These are phyloP conservation scores for Poeciliopsis presidionis DNA, from an alignment of 2,797 vertebrate species.

Conservation along the genomic window DNA sequence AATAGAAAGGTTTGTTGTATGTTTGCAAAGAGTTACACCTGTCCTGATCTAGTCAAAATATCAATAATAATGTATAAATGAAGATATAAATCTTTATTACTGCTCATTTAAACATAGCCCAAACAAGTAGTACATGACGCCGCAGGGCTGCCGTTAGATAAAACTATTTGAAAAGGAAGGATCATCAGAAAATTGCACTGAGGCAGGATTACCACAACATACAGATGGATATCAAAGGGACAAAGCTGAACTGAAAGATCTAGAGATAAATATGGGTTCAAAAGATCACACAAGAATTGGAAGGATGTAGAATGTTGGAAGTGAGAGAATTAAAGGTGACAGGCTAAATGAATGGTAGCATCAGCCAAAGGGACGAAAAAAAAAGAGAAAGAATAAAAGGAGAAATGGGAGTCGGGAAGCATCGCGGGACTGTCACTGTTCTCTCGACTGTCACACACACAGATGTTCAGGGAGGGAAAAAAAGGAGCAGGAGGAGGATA, in stretches of 20 bases:
- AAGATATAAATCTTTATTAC: too few species aligned
- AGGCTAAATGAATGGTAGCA: constrained; percentile 26
- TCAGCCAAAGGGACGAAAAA: constrained; percentile 11
- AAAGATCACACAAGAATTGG: constrained; percentile 41
- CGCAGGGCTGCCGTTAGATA: constrained; percentile 29
- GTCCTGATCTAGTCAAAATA: not conserved
- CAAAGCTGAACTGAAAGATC: constrained; percentile 32
- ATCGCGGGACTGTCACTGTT: constrained; percentile 64
- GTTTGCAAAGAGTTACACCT: not conserved
- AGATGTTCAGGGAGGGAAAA: constrained; percentile 77
- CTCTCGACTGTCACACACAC: constrained; percentile 76
- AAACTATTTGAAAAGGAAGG: constrained; percentile 23
- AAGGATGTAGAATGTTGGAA: constrained; percentile 26
- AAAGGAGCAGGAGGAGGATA: constrained; percentile 53
- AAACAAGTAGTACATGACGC: constrained; percentile 24
- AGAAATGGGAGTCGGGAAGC: constrained; percentile 35
- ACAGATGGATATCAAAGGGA: constrained; percentile 49
- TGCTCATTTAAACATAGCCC: not conserved
- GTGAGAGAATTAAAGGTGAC: constrained; percentile 26
- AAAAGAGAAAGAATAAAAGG: constrained; percentile 8
- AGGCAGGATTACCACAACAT: constrained; percentile 50
- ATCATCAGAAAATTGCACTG: constrained; percentile 28
- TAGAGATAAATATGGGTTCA: constrained; percentile 38
- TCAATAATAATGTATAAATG: not conserved
- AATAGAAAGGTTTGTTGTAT: not conserved